Percentiles rank a stretch among this genome's conserved stretches.
phyloP scores from a whole-genome alignment of 1,140 invertebrate genomes.

The Babylonia areolata region DNA sequence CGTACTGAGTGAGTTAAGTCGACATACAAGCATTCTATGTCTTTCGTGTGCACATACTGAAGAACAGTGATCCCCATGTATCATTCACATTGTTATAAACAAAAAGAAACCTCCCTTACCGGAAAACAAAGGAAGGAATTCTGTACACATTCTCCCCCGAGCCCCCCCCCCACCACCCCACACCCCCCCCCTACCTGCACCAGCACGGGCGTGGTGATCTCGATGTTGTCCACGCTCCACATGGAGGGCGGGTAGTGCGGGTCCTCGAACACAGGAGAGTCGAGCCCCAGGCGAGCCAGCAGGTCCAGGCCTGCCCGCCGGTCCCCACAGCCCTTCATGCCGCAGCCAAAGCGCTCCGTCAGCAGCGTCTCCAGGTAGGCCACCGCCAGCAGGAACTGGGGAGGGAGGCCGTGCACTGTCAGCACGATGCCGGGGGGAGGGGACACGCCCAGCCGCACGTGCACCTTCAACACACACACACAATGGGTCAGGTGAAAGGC shows the following conservation, averaged over 20 bases:
- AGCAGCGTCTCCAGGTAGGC: constrained; percentile 74
- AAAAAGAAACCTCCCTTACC: background rate
- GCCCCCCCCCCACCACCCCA: background rate
- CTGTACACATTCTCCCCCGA: background rate
- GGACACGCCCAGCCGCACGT: constrained; percentile 69
- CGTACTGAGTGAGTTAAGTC: no score
- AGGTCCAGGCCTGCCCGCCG: constrained; percentile 12
- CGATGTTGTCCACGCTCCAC: constrained; percentile 68
- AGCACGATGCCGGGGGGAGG: constrained; percentile 71
- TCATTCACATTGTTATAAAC: no score
- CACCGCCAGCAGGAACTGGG: constrained; percentile 72
- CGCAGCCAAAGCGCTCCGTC: constrained; percentile 68
- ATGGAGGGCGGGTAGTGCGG: constrained; percentile 57
- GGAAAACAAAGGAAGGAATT: background rate
- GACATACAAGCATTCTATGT: no score
- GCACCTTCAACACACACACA: constrained; percentile 44
- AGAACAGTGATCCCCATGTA: no score
- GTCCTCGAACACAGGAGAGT: constrained; percentile 22
- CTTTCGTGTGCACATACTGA: no score
- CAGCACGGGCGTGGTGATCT: constrained; percentile 69
- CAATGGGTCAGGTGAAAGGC: no score
- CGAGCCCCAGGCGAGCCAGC: background rate
- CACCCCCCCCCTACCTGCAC: constrained; percentile 49
- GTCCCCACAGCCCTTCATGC: constrained; percentile 57
- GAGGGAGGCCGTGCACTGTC: constrained; percentile 71